Conservation (phyloP, 2,797 vertebrate species). For the Rousettus madagascariensis region DNA sequence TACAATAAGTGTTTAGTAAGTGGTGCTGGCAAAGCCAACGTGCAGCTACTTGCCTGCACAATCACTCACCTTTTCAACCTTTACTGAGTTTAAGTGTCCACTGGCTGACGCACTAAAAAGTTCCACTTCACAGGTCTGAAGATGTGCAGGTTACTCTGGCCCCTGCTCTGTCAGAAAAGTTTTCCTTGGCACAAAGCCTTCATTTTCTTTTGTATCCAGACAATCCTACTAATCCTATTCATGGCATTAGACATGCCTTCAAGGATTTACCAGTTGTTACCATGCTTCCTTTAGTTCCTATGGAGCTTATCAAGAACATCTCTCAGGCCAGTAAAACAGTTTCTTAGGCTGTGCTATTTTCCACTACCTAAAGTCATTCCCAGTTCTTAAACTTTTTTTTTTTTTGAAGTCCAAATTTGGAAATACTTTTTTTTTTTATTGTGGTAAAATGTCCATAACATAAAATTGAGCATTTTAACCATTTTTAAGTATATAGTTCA, state of each 20-base stretch:
- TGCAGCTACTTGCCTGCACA: neutral
- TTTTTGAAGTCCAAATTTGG: too few species aligned
- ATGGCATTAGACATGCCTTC: neutral
- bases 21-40: neutral
- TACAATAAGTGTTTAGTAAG: neutral
- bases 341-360: neutral
- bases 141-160: neutral
- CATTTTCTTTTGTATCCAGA: slow-evolving; percentile 1
- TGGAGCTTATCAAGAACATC: neutral
- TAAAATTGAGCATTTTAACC: too few species aligned
- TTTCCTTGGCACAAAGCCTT: neutral
- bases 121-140: neutral
- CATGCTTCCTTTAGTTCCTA: neutral
- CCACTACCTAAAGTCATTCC: neutral
- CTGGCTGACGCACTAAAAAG: neutral
- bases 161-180: neutral
- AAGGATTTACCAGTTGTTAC: neutral
- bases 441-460: too few species aligned
- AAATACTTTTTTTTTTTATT: too few species aligned
- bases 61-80: neutral
- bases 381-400: neutral
- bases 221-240: neutral
- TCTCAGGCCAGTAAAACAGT: neutral
- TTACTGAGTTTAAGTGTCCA: neutral
- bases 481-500: too few species aligned